A percentile compares a stretch with the other conserved stretches of the same genome.
Evolutionary conservation across 1,140 invertebrate species (phyloP).

Genomic region (Diabrotica undecimpunctata): DNA sequence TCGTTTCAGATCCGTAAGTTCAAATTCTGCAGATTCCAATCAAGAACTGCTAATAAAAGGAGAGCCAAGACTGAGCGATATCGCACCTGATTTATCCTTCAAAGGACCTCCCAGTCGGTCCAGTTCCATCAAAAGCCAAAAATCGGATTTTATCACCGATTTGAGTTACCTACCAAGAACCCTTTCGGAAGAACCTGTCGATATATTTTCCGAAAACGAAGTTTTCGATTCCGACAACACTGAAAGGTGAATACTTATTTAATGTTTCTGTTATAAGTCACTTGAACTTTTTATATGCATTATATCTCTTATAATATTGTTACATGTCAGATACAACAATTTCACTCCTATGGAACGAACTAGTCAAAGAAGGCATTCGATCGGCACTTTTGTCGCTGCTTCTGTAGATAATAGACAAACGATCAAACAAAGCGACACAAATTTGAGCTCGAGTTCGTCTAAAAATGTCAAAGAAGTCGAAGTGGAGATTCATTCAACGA

Average conservation of each 20-base stretch:
- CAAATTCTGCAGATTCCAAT: slow-evolving; percentile 53
- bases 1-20: slow-evolving; percentile 52
- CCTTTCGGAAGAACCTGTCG: slow-evolving; percentile 29
- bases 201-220: slow-evolving; percentile 40
- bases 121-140: slow-evolving; percentile 34
- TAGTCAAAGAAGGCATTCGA: slow-evolving; percentile 52
- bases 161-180: slow-evolving; percentile 48
- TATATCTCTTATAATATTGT: too few species aligned
- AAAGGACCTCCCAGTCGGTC: slow-evolving; percentile 38
- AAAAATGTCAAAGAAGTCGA: slow-evolving; percentile 38
- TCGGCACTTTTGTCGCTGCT: slow-evolving; percentile 49
- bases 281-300: too few species aligned
- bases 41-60: slow-evolving; percentile 54
- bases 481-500: slow-evolving; percentile 44
- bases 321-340: slow-evolving; percentile 50
- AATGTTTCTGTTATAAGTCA: too few species aligned
- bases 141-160: slow-evolving; percentile 42
- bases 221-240: slow-evolving; percentile 48
- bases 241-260: slow-evolving; percentile 40
- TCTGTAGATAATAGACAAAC: neutral
- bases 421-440: slow-evolving; percentile 27
- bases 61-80: slow-evolving; percentile 55
- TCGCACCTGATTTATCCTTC: slow-evolving; percentile 52
- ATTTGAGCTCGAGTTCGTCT: slow-evolving; percentile 33
- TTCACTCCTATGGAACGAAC: slow-evolving; percentile 43